phyloP scores from a whole-genome alignment of 2,113 vertebrate genomes.

The Columba janthina region DNA sequence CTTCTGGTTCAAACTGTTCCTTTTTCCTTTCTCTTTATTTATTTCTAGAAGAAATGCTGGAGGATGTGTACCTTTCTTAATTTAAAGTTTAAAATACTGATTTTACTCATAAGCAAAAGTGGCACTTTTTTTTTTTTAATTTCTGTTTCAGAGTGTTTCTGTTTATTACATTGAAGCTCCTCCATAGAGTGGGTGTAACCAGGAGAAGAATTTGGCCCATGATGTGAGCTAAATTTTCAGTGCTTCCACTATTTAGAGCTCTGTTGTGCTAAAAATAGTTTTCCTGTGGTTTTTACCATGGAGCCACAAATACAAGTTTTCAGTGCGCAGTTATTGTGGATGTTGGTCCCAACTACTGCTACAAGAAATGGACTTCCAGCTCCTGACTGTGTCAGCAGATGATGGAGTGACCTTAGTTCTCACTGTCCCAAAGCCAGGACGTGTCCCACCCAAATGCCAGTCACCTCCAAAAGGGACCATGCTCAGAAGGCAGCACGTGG shows the following conservation, averaged over 20 bases:
- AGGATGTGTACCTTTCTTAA: not conserved
- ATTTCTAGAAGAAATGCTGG: not conserved
- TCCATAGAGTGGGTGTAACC: conserved; percentile 58
- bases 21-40: not conserved
- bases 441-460: not conserved
- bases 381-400: not conserved
- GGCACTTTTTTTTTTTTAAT: not conserved
- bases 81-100: not conserved
- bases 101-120: not conserved
- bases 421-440: not conserved
- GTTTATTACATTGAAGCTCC: conserved; percentile 17
- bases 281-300: conserved; percentile 64
- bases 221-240: conserved; percentile 56
- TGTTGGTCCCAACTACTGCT: conserved; percentile 19
- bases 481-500: not conserved
- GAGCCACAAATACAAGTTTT: conserved; percentile 58
- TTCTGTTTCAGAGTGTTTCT: not conserved
- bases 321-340: conserved; percentile 46
- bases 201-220: conserved; percentile 56
- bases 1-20: not conserved
- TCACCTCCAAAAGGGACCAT: not conserved
- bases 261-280: conserved; percentile 44
- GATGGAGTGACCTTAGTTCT: not conserved
- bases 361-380: conserved; percentile 32
- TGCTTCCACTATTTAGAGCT: conserved; percentile 63